Conservation (phyloP, 2,888 invertebrate species). For the Cosmia trapezina region DNA sequence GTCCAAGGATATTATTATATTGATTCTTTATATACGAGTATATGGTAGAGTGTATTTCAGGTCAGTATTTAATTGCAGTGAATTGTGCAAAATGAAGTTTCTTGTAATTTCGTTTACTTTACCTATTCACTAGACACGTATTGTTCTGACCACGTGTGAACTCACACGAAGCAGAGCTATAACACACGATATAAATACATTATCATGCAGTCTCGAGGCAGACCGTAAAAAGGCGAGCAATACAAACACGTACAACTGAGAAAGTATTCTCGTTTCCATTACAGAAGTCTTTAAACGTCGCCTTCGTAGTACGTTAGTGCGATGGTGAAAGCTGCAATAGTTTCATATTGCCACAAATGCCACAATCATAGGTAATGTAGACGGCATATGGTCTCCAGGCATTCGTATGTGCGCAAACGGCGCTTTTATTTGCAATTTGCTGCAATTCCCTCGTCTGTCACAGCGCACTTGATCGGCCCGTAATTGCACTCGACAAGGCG, state of each 20-base stretch:
- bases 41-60: not conserved
- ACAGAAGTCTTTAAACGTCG: conserved; percentile 59
- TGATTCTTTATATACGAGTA: too few species aligned
- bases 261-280: conserved; percentile 70
- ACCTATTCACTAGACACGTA: conserved; percentile 17
- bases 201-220: conserved; percentile 43
- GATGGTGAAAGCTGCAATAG: conserved; percentile 68
- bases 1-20: too few species aligned
- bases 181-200: conserved; percentile 41
- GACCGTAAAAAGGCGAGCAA: conserved; percentile 62
- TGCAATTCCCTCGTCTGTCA: conserved; percentile 65
- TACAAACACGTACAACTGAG: conserved; percentile 62
- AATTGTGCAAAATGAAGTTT: conserved; percentile 2
- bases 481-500: conserved; percentile 57
- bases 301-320: conserved; percentile 40
- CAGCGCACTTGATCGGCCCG: conserved; percentile 48
- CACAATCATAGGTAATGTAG: conserved; percentile 64
- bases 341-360: conserved; percentile 63
- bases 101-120: conserved; percentile 6
- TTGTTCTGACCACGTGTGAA: conserved; percentile 38
- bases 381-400: conserved; percentile 60
- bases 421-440: conserved; percentile 71
- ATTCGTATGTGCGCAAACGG: conserved; percentile 56
- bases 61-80: conserved; percentile 1
- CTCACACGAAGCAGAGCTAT: conserved; percentile 36